Evolutionary conservation across 1,140 invertebrate species (phyloP).

Genomic region (Polypedilum pembai): DNA sequence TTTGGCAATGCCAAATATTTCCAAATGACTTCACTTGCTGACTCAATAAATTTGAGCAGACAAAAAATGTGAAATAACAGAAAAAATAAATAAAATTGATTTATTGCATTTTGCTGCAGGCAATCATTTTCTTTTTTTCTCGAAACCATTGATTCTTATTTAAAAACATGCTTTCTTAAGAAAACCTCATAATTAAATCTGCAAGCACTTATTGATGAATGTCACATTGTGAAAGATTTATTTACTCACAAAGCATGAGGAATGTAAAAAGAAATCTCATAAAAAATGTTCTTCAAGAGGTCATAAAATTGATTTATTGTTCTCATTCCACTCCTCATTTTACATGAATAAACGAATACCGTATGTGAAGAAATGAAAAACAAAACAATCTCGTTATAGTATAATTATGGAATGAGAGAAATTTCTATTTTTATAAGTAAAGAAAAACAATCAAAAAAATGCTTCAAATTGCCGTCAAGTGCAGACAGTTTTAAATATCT

Average conservation of each 20-base stretch:
- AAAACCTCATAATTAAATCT: background rate
- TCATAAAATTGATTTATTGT: constrained; percentile 14
- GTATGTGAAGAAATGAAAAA: background rate
- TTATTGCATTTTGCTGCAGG: too few species aligned
- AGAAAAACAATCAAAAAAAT: constrained; percentile 13
- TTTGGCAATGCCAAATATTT: too few species aligned
- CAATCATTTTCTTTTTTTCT: too few species aligned
- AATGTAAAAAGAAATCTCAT: background rate
- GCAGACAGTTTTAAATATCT: background rate
- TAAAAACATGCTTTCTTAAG: too few species aligned
- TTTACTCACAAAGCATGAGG: background rate
- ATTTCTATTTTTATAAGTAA: background rate
- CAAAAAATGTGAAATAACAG: too few species aligned
- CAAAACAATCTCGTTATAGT: background rate
- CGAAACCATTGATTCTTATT: too few species aligned
- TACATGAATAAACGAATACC: too few species aligned
- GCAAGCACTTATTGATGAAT: background rate
- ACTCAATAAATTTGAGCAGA: too few species aligned
- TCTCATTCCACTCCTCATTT: background rate
- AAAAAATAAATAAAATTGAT: too few species aligned
- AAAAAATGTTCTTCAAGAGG: constrained; percentile 15
- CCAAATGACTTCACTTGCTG: too few species aligned
- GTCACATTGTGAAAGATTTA: constrained; percentile 7
- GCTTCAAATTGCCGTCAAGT: background rate
- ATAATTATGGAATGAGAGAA: background rate